Evolutionary conservation across 2,113 vertebrate genomes (phyloP).

Genomic region (Gadus chalcogrammus): DNA sequence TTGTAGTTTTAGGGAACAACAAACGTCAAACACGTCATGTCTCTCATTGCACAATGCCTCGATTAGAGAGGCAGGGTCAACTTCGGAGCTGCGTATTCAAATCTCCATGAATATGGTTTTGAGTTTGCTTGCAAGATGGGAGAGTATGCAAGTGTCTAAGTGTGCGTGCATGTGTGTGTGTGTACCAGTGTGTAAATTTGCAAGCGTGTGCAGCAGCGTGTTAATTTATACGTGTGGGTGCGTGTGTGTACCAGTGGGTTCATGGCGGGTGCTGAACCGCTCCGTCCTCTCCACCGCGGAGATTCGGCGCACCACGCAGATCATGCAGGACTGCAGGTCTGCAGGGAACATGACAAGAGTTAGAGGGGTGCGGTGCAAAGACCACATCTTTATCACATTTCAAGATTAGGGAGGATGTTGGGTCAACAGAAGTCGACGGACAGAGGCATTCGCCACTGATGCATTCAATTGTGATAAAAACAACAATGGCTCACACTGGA

Average conservation of each 20-base stretch:
- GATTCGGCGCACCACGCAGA: constrained; percentile 92
- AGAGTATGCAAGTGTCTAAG: background rate
- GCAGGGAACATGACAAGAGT: constrained; percentile 22
- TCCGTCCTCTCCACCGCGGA: constrained; percentile 87
- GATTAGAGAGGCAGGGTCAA: no score
- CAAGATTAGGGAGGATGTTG: background rate
- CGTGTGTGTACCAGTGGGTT: constrained; percentile 82
- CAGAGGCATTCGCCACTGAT: no score
- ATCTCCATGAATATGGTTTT: no score
- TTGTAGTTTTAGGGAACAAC: no score
- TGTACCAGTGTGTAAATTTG: constrained; percentile 12
- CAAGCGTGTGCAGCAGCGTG: constrained; percentile 6
- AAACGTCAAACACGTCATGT: no score
- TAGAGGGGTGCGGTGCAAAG: background rate
- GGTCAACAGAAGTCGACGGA: background rate
- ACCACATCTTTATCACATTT: background rate
- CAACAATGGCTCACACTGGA: no score
- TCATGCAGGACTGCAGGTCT: constrained; percentile 99
- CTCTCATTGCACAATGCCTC: no score
- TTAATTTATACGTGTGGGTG: constrained; percentile 51
- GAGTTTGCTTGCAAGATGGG: no score
- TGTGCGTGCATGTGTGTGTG: background rate
- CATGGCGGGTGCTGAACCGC: constrained; percentile 93
- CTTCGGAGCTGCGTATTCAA: no score
- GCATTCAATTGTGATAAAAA: no score